Evolutionary conservation across 1,140 invertebrate species (phyloP), one percentile per base, ranked within the genome.

Genomic region (Zaprionus taronus): DNA sequence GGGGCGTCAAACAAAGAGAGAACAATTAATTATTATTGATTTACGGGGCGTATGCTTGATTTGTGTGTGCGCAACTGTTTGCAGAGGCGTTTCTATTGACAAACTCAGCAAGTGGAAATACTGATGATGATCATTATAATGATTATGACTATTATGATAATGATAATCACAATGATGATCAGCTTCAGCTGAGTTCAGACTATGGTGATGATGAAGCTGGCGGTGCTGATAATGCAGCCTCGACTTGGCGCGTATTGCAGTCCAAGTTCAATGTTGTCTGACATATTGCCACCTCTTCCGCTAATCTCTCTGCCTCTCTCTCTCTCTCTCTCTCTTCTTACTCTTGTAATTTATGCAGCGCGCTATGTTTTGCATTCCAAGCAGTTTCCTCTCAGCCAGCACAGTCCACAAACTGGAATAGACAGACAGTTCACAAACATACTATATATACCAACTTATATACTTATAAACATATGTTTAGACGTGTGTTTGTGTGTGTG

Each of bases 1-100:
- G 14, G 65, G 55, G 60, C 63, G 55, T 72, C 11, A 36, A 47
- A 38, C 5, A 55, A 61, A 28, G 11, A 57, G 2, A 38, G 36
- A 69, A 49, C 72, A 69, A 83, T 85, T 85, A 85, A 86, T 85
- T 85, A 72, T 65, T 79, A 79, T 85, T 85, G 83, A 85, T 85
- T 85, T 81, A 85, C 75, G 75, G 83, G 82, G 82, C 82, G 82
- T 85, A 85, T 85, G 65, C 82, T 85, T 81, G 82, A 85, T 85
- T 85, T 85, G 85, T 83, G 72, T 80, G 31, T 56, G 12, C 22
- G 51, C 53, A 70, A 79, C 65, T 64, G 56, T 28, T 81, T 81
- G 22, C 49, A 51, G 67, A 73, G 79, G 69, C 74, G 77, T 79
- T 17, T 71, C 17, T 72, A 66, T 67, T 55, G 49, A 63, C 64